Evolutionary conservation across 2,113 vertebrate genomes (phyloP), one percentile per base, ranked within the genome.

Genomic region (Caranx melampygus): DNA sequence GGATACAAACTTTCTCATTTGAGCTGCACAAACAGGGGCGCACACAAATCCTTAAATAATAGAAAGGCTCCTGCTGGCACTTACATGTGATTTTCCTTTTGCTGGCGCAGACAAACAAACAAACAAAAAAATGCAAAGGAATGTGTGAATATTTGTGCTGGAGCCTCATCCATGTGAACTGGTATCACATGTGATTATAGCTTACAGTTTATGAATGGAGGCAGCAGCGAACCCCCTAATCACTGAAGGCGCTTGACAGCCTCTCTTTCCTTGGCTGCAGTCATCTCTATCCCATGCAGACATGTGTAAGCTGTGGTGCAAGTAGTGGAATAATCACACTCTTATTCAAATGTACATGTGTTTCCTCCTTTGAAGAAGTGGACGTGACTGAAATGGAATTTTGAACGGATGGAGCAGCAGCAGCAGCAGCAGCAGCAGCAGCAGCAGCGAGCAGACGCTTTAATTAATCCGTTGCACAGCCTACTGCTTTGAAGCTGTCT

Each of bases 381-480:
- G 78, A 89, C 85, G 69, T 88, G 89, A 90, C 82, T 70, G 59
- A 84, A 86, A 84, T 88, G 77, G 72, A 81, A 58, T 78, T 58
- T 34, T 75, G 58, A 81, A 59, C 18, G 65, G 71, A 86, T 68
- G 83, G 68, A 88, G 75, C 40, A 52, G 75, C 47, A 20, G 75
- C 59, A 8, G 49, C 26, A 4, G 52, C 67, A 52, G 78, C 67
- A 51, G 84, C 54, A 14, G 31, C 49, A 2, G 20, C 26, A n/a
- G n/a, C n/a, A n/a, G n/a, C n/a, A n/a, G n/a, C 79, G 75, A 52
- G 45, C 69, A 86, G 82, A 84, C 61, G 40, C 82, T 83, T 82
- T 89, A 83, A 92, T 92, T 87, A 92, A 91, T 86, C 88, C 87
- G 54, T 55, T 52, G 83, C 87, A 63, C 69, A 63, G 65, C 63